A percentile compares a stretch with the other conserved stretches of the same genome.
Conservation (phyloP, 2,113 vertebrate species). For the Dendrocopos noguchii region DNA sequence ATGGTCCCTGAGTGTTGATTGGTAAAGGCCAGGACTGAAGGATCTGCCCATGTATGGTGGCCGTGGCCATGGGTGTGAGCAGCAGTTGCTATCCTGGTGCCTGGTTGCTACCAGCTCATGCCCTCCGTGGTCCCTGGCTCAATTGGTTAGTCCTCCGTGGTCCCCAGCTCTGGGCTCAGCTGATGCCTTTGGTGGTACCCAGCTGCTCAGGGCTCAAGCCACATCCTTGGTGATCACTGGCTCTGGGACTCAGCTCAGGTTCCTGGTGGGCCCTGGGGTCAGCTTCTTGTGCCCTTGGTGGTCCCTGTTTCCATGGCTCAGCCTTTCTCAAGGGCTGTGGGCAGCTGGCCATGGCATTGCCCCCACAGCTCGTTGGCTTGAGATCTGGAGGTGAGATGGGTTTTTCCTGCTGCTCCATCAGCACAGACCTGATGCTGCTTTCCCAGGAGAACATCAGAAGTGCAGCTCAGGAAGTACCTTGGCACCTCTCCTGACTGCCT, state of each 20-base stretch:
- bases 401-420: not conserved
- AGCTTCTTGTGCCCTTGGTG: not conserved
- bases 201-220: not conserved
- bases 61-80: not conserved
- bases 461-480: not conserved
- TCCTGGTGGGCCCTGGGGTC: not conserved
- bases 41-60: not conserved
- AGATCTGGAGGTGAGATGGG: not conserved
- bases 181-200: not conserved
- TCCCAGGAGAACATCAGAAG: not conserved
- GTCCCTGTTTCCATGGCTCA: not conserved
- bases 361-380: rapidly evolving
- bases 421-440: not conserved
- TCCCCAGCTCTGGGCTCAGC: no score
- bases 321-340: not conserved
- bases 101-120: not conserved
- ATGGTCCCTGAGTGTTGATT: constrained; percentile 36
- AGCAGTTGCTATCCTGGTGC: rapidly evolving
- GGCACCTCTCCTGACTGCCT: not conserved
- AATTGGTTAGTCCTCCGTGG: no score
- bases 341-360: rapidly evolving
- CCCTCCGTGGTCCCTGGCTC: not conserved
- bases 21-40: not conserved
- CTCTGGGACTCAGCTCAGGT: not conserved
- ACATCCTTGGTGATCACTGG: not conserved